Conservation (phyloP, 2,113 vertebrate species). For the Oreochromis tanganicae region DNA sequence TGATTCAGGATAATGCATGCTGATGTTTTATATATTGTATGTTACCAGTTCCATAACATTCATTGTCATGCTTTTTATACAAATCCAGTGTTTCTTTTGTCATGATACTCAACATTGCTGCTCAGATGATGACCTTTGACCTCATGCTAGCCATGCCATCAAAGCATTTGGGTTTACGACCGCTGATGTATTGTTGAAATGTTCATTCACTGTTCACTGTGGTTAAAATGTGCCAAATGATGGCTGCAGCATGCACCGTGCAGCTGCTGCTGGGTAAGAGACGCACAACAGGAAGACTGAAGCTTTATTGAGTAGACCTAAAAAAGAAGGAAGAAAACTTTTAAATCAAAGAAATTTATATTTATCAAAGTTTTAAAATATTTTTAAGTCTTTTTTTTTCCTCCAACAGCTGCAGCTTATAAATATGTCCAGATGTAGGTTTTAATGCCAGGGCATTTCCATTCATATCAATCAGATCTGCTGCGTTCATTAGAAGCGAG, state of each 20-base stretch:
- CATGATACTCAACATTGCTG: conserved; percentile 42
- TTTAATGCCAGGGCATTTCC: neutral
- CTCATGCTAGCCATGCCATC: conserved; percentile 59
- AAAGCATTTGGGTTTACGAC: neutral
- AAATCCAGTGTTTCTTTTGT: conserved; percentile 54
- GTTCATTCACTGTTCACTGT: neutral
- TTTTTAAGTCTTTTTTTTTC: neutral
- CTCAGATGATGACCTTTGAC: conserved; percentile 51
- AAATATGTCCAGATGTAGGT: neutral
- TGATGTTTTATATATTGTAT: conserved; percentile 39
- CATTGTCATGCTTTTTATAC: conserved; percentile 65
- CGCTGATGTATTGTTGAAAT: conserved; percentile 4
- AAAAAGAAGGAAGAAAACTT: neutral
- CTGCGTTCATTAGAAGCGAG: neutral
- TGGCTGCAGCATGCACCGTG: neutral
- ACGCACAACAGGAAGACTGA: neutral
- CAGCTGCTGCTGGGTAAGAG: neutral
- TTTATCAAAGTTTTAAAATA: neutral
- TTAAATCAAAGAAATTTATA: neutral
- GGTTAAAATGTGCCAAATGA: neutral
- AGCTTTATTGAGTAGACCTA: neutral
- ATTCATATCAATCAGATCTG: neutral
- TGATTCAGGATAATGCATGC: conserved; percentile 48
- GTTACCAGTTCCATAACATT: conserved; percentile 57
- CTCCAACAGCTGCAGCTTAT: neutral